These are phyloP conservation scores for Leuciscus idus DNA, from an alignment of 2,113 vertebrate genomes.

Conservation along the genomic window DNA sequence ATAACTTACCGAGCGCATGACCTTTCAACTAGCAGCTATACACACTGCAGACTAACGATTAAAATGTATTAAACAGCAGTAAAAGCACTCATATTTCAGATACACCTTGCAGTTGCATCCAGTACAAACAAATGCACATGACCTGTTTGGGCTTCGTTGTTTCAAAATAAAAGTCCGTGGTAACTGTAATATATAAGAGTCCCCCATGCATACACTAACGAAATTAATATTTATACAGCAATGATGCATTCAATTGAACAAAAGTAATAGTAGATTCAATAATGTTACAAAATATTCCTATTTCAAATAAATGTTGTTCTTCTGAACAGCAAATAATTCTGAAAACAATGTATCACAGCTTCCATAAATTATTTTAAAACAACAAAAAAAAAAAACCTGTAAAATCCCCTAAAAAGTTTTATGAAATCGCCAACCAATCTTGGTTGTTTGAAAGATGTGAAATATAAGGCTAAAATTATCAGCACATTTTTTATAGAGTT, in stretches of 20 bases:
- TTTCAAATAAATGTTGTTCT: not conserved
- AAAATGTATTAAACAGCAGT: not conserved
- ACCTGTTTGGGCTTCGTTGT: not conserved
- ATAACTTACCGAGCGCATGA: constrained; percentile 89
- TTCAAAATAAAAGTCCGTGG: constrained; percentile 36
- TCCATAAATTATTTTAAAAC: too few relatives aligned
- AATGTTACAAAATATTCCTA: not conserved
- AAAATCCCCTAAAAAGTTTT: not conserved
- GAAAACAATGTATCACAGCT: not conserved
- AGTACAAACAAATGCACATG: constrained; percentile 20
- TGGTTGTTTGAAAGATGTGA: not conserved
- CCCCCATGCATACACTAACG: not conserved
- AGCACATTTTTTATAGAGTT: not conserved
- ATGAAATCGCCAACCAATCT: not conserved
- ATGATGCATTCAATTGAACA: not conserved
- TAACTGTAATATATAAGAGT: not conserved
- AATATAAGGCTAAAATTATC: not conserved
- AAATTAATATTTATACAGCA: not conserved
- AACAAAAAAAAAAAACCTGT: not conserved
- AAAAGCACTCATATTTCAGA: not conserved
- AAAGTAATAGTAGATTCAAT: not conserved
- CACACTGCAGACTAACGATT: not conserved
- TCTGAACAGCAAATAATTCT: not conserved
- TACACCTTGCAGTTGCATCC: not conserved
- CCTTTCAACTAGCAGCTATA: not conserved